These are phyloP conservation scores for Megaustenia siamemsis DNA, from an alignment of 2,888 invertebrate genomes.

Conservation along the genomic window DNA sequence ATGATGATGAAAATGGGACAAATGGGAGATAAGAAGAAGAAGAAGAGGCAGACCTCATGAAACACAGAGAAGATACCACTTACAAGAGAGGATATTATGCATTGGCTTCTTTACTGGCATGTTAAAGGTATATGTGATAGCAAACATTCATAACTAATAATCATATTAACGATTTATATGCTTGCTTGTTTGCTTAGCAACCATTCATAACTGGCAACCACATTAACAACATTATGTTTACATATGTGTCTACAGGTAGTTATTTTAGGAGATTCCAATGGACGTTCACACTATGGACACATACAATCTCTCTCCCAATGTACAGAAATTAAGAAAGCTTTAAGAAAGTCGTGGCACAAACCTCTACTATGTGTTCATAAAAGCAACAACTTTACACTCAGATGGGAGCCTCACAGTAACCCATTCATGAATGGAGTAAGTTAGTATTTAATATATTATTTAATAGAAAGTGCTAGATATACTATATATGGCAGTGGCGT, in stretches of 20 bases:
- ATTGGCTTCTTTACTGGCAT: no score
- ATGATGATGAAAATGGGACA: no score
- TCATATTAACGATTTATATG: no score
- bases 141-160: no score
- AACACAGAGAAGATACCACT: no score
- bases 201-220: neutral
- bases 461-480: no score
- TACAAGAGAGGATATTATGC: no score
- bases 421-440: conserved; percentile 40
- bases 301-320: neutral
- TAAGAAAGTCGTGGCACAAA: conserved; percentile 28
- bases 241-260: neutral
- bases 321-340: conserved; percentile 1
- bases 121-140: no score
- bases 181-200: no score
- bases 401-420: conserved; percentile 27
- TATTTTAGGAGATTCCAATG: conserved; percentile 39
- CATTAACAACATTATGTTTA: neutral
- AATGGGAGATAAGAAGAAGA: no score
- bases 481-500: no score
- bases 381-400: conserved; percentile 17
- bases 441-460: neutral
- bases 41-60: no score
- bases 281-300: neutral
- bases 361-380: conserved; percentile 8